These are phyloP conservation scores for Dendrolimus pini DNA, from an alignment of 2,888 invertebrate species.

Conservation along the genomic window DNA sequence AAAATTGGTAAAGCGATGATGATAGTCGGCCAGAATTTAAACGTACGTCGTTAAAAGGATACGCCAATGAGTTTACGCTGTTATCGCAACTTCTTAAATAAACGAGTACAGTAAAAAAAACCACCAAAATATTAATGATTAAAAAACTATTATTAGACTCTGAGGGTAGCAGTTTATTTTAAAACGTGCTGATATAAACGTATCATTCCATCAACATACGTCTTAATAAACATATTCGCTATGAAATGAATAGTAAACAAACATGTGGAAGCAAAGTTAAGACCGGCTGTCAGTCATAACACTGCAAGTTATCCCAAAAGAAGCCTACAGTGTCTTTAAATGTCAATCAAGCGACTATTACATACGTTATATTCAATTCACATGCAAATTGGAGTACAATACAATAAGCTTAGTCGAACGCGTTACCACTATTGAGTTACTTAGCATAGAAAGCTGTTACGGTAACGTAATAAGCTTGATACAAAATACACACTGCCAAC, in stretches of 20 bases:
- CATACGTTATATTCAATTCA: conserved; percentile 28
- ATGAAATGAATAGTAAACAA: conserved; percentile 16
- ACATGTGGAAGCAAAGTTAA: conserved; percentile 1
- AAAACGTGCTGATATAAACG: no score
- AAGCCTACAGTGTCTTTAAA: conserved; percentile 25
- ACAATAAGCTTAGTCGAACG: conserved; percentile 18
- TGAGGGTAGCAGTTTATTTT: no score
- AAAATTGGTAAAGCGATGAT: no score
- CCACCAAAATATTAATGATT: no score
- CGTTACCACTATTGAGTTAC: conserved; percentile 40
- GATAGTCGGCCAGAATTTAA: no score
- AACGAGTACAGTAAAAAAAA: no score
- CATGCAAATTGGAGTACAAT: conserved; percentile 42
- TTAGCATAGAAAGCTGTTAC: conserved; percentile 54
- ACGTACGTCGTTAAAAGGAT: no score
- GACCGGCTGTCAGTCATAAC: conserved; percentile 2
- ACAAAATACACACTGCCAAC: conserved; percentile 48
- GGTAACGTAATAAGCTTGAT: conserved; percentile 43
- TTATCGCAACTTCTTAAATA: no score
- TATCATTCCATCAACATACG: no score
- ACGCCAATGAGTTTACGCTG: no score
- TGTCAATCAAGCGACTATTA: conserved; percentile 29
- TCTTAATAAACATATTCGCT: no score
- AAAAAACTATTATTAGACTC: no score
- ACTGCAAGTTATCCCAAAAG: conserved; percentile 3